Percentiles rank a stretch among this genome's conserved stretches.
Evolutionary conservation across 2,113 vertebrate genomes (phyloP).

Genomic region (Siniperca chuatsi): DNA sequence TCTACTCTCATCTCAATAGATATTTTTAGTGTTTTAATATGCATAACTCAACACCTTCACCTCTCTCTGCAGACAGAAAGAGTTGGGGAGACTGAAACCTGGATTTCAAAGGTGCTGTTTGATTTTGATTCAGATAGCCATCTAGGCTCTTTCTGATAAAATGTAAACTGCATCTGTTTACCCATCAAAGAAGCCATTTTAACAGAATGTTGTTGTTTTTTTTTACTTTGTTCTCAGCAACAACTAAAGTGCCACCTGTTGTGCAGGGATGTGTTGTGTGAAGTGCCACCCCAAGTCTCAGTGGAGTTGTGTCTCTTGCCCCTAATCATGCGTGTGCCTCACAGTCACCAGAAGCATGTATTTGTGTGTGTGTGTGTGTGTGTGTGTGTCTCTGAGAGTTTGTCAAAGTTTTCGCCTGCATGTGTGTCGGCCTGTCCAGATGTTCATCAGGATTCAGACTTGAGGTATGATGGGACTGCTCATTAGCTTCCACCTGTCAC

Average conservation of each 20-base stretch:
- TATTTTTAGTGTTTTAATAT: slow-evolving; percentile 16
- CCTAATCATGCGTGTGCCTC: not conserved
- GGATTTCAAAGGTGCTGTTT: slow-evolving; percentile 23
- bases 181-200: slow-evolving; percentile 10
- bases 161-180: slow-evolving; percentile 11
- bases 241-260: slow-evolving; percentile 48
- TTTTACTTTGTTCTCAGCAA: slow-evolving; percentile 17
- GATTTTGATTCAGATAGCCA: slow-evolving; percentile 2
- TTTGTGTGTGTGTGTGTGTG: not conserved
- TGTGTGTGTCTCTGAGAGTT: not conserved
- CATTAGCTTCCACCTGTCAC: slow-evolving; percentile 66
- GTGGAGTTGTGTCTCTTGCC: not conserved
- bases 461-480: slow-evolving; percentile 50
- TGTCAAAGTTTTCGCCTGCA: not conserved
- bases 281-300: not conserved
- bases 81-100: not conserved
- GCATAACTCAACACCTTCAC: not conserved
- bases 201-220: not conserved
- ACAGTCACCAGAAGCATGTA: not conserved
- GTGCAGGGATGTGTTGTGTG: not conserved
- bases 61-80: not conserved
- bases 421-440: slow-evolving; percentile 56
- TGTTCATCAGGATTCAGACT: slow-evolving; percentile 62
- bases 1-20: slow-evolving; percentile 25
- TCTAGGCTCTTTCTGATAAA: slow-evolving; percentile 5